These are phyloP conservation scores for Zootermopsis nevadensis DNA, from an alignment of 2,888 invertebrate genomes.

Conservation along the genomic window DNA sequence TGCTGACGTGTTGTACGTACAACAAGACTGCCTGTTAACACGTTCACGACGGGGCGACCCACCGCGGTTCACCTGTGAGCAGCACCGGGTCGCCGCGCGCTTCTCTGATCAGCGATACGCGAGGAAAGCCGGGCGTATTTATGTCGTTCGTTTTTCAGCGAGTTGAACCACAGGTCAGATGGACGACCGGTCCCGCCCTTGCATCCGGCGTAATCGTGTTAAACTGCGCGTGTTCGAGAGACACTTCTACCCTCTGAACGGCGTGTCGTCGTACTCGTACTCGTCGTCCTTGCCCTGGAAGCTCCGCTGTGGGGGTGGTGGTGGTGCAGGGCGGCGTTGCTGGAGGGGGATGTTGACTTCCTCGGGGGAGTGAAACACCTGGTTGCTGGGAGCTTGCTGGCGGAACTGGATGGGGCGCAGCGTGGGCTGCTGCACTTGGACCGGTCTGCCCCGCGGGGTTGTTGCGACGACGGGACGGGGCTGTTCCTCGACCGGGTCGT, in stretches of 20 bases:
- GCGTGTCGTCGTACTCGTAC: conserved; percentile 53
- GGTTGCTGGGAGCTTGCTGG: conserved; percentile 64
- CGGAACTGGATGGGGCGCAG: conserved; percentile 49
- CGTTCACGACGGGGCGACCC: too few species aligned
- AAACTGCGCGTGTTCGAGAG: background rate
- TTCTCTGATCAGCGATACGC: too few species aligned
- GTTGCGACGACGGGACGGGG: conserved; percentile 54
- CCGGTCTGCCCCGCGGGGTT: conserved; percentile 46
- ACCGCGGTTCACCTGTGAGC: background rate
- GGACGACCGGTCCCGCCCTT: background rate
- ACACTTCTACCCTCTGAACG: conserved; percentile 43
- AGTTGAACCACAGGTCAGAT: background rate
- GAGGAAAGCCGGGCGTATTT: background rate
- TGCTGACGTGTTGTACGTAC: too few species aligned
- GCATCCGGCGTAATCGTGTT: background rate
- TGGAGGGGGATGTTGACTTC: conserved; percentile 88
- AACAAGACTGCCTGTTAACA: background rate
- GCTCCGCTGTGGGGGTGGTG: conserved; percentile 59
- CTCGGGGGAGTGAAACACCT: conserved; percentile 86
- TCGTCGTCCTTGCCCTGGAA: conserved; percentile 50
- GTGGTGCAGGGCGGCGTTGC: conserved; percentile 75
- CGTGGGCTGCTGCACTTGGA: conserved; percentile 38
- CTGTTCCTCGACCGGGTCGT: conserved; percentile 71
- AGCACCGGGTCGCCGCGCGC: background rate
- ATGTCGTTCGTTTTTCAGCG: background rate